Percentiles rank a stretch among this genome's conserved stretches.
Conservation (phyloP, 2,888 invertebrate species). For the Onchidella celtica region DNA sequence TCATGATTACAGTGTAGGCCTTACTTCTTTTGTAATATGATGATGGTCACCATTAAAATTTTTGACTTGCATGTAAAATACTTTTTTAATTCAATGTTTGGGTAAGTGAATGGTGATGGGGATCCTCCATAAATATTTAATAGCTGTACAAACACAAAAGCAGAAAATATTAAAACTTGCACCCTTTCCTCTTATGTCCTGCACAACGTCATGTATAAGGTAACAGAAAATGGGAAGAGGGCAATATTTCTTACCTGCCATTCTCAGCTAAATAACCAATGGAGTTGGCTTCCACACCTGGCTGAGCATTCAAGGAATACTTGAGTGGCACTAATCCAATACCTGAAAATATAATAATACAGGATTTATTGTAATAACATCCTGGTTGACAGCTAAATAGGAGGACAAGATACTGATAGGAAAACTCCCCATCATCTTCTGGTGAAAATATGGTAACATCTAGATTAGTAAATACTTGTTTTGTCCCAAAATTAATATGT, state of each 20-base stretch:
- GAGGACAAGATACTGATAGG: not conserved
- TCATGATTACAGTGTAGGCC: no score
- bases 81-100: no score
- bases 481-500: no score
- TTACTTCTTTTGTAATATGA: no score
- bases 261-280: constrained; percentile 81
- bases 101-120: not conserved
- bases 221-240: not conserved
- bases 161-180: not conserved
- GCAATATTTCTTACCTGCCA: constrained; percentile 80
- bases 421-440: not conserved
- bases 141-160: not conserved
- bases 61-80: no score
- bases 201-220: no score
- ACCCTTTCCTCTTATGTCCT: no score
- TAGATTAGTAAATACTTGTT: not conserved
- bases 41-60: no score
- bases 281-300: constrained; percentile 80
- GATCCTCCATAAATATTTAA: not conserved
- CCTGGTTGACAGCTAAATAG: no score
- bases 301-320: constrained; percentile 80
- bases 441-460: not conserved
- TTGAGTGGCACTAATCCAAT: constrained; percentile 79
- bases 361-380: not conserved
- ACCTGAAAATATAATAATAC: constrained; percentile 59